Base-by-base conservation (phyloP, 2,888 invertebrate genomes). In the Petrophora chlorosata region DNA sequence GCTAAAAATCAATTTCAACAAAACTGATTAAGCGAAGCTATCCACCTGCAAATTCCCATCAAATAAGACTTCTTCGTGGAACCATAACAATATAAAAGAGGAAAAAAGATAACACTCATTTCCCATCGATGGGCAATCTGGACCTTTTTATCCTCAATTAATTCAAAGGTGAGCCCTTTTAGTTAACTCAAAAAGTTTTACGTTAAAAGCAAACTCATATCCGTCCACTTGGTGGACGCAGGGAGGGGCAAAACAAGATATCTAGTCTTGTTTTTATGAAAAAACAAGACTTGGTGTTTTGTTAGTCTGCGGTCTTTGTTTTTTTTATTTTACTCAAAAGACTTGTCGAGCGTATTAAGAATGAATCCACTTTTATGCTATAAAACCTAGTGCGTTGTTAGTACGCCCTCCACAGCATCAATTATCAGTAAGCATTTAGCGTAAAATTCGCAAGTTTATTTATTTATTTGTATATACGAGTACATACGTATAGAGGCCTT, bases 141-240 rank as follows among this genome's bases (percentile, higher is more conserved):
- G 35, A 53, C 51, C 55, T 59, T 59, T 59, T 55, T 39, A 57
- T 46, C 42, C 51, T 49, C 55, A 42, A 57, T 59, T 61, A 56
- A 54, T 43, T 59, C 49, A 52, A 52, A 59, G 59, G 59, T 59
- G 46, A 36, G 44, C 44, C 54, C 42, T 56, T 56, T 61, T 55
- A 48, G 54, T 50, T 51, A 55, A 57, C 53, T 59, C 51, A 17
- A 39, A 57, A 61, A 61, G 34, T 59, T 61, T 59, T 52, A 14
- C 51, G 51, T 53, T 59, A 53, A 57, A 59, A 52, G 45, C 48
- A 39, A 61, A 50, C 59, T 59, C 53, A 57, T 56, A 56, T 43
- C 38, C 41, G 42, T 30, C 23, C 23, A 50, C 44, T 30, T 23
- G 38, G 26, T 12, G n/a, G n/a, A n/a, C 13, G 16, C 35, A 55